Conservation (phyloP, 2,113 vertebrate genomes). For the Aldabrachelys gigantea region DNA sequence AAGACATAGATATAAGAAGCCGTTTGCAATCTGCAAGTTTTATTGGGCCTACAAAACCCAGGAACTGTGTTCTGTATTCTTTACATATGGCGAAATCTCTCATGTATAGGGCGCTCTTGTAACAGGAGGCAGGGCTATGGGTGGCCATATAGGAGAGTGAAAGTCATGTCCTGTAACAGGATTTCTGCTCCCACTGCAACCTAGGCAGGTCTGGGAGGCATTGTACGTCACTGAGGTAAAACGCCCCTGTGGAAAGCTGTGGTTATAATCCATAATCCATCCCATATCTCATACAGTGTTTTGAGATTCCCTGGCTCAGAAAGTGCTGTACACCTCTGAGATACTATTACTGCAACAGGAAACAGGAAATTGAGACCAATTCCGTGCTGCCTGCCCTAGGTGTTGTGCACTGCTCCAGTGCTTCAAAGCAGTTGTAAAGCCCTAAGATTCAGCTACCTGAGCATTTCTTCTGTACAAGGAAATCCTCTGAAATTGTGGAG, state of each 20-base stretch:
- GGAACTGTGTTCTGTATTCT: neutral
- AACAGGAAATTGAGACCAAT: neutral
- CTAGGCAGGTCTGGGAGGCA: neutral
- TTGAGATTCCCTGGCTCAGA: neutral
- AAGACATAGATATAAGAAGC: neutral
- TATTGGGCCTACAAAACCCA: neutral
- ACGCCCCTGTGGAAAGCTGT: neutral
- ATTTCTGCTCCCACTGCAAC: neutral
- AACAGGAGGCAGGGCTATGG: fast-evolving
- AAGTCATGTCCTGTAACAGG: neutral
- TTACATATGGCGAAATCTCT: neutral
- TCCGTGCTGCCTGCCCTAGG: neutral
- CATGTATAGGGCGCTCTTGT: no score
- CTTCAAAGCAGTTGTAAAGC: neutral
- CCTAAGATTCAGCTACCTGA: neutral
- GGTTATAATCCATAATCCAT: neutral
- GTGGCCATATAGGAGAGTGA: neutral
- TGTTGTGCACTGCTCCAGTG: neutral
- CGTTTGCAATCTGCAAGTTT: fast-evolving
- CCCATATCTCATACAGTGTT: neutral
- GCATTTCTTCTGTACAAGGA: neutral
- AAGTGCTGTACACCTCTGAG: no score
- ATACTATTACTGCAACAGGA: neutral
- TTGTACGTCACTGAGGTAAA: neutral
- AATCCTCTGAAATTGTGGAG: neutral